A percentile compares a stretch with the other conserved stretches of the same genome.
Conservation (phyloP, 2,888 invertebrate genomes). For the Norana najaformis region DNA sequence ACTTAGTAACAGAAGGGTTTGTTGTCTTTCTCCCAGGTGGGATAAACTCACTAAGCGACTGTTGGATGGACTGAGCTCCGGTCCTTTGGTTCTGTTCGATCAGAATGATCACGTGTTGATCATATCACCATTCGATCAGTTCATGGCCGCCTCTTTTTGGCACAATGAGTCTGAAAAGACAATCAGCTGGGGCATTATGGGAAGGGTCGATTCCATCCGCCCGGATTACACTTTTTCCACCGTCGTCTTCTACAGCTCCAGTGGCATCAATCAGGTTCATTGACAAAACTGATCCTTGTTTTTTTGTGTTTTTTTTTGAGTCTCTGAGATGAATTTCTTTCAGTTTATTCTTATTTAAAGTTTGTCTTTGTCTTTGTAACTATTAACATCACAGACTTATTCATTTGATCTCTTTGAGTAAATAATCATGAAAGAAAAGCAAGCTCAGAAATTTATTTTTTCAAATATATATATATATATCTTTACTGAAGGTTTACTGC, state of each 20-base stretch:
- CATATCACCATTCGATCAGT: constrained; percentile 40
- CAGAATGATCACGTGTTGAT: constrained; percentile 28
- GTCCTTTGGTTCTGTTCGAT: constrained; percentile 40
- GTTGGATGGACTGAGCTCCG: constrained; percentile 31
- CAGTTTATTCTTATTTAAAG: neutral
- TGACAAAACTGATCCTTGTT: neutral
- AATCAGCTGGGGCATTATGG: constrained; percentile 49
- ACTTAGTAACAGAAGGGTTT: neutral
- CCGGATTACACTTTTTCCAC: constrained; percentile 29
- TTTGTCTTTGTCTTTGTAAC: neutral
- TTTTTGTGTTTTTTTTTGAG: neutral
- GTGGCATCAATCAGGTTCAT: constrained; percentile 39
- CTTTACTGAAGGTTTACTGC: neutral
- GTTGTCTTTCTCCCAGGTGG: neutral
- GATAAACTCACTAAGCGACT: constrained; percentile 20
- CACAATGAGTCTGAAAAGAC: constrained; percentile 39
- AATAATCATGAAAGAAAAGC: neutral
- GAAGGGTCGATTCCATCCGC: constrained; percentile 46
- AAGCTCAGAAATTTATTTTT: neutral
- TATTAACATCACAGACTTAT: neutral
- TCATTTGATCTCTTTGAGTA: neutral
- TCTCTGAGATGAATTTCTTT: neutral
- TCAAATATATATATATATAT: neutral
- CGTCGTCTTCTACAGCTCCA: constrained; percentile 31
- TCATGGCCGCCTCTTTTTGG: constrained; percentile 47